Percentiles rank a stretch among this genome's conserved stretches.
Evolutionary conservation across 37 sponge, comb jelly and placozoan species (phyloP).

Genomic region (Geodia barretti): DNA sequence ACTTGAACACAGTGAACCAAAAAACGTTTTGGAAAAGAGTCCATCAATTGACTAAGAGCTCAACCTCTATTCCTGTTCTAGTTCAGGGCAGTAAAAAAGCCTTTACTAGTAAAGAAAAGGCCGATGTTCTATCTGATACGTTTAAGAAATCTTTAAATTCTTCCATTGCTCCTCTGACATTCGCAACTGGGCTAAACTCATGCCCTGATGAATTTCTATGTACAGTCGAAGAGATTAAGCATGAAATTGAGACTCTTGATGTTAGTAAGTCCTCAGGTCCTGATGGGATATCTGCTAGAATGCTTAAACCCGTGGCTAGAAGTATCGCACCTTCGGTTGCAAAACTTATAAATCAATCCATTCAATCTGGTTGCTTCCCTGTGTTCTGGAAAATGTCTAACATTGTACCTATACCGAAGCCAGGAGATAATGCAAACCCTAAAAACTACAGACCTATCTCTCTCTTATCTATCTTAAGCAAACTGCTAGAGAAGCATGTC

Average conservation of each 20-base stretch:
- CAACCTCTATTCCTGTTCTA: too few species aligned
- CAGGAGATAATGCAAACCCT: background rate
- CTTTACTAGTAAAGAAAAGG: too few species aligned
- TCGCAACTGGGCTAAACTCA: too few species aligned
- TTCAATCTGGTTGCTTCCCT: background rate
- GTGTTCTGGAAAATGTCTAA: background rate
- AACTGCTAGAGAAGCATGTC: background rate
- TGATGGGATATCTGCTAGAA: slow-evolving; percentile 19
- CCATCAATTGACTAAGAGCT: too few species aligned
- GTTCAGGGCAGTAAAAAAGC: too few species aligned
- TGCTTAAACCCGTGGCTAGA: slow-evolving; percentile 4
- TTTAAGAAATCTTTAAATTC: too few species aligned
- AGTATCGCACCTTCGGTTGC: slow-evolving; percentile 11
- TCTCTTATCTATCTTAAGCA: background rate
- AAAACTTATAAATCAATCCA: slow-evolving; percentile 25
- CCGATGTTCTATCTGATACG: too few species aligned
- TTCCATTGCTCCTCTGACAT: too few species aligned
- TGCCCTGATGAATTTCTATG: too few species aligned
- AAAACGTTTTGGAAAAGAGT: too few species aligned
- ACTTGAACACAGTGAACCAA: too few species aligned
- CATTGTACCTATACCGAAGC: slow-evolving; percentile 16
- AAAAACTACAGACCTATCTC: slow-evolving; percentile 34
- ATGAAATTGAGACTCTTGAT: slow-evolving; percentile 2
- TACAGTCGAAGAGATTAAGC: too few species aligned
- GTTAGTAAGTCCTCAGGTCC: slow-evolving; percentile 15